Evolutionary conservation across 2,797 vertebrate genomes (phyloP).

Genomic region (Acrossocheilus wenchowensis): DNA sequence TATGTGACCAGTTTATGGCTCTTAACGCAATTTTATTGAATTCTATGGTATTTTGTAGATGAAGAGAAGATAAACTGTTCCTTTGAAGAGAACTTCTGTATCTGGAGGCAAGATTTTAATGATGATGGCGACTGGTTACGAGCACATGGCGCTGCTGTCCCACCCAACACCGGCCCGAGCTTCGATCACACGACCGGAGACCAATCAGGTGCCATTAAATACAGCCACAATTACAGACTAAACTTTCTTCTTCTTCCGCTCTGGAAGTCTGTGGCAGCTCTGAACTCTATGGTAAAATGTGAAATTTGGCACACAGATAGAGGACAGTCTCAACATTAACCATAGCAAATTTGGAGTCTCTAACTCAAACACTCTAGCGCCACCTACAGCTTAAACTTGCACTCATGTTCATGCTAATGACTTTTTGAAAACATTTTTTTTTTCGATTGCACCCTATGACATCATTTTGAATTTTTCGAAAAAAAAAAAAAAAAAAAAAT

Average conservation of each 20-base stretch:
- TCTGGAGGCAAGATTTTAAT: slow-evolving; percentile 84
- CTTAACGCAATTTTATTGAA: neutral
- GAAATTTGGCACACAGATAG: neutral
- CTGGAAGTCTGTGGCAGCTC: neutral
- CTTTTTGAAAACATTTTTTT: too few species aligned
- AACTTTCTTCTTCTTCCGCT: neutral
- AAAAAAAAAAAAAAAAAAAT: too few species aligned
- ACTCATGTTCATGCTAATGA: too few species aligned
- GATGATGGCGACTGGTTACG: slow-evolving; percentile 83
- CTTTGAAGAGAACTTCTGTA: slow-evolving; percentile 89
- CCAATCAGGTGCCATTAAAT: slow-evolving; percentile 77
- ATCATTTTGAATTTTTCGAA: too few species aligned
- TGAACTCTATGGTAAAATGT: neutral
- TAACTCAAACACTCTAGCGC: too few species aligned
- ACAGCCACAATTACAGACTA: neutral
- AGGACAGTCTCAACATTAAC: neutral
- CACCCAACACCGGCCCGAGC: slow-evolving; percentile 80
- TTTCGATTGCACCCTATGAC: too few species aligned
- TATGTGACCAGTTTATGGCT: too few species aligned
- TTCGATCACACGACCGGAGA: slow-evolving; percentile 89
- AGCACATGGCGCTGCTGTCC: slow-evolving; percentile 71
- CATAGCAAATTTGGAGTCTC: neutral
- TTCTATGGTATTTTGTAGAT: slow-evolving; percentile 65
- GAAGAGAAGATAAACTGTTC: slow-evolving; percentile 82
- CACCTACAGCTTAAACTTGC: too few species aligned